Base-by-base conservation (phyloP, 2,888 invertebrate species). In the Vesta saturnalis region DNA sequence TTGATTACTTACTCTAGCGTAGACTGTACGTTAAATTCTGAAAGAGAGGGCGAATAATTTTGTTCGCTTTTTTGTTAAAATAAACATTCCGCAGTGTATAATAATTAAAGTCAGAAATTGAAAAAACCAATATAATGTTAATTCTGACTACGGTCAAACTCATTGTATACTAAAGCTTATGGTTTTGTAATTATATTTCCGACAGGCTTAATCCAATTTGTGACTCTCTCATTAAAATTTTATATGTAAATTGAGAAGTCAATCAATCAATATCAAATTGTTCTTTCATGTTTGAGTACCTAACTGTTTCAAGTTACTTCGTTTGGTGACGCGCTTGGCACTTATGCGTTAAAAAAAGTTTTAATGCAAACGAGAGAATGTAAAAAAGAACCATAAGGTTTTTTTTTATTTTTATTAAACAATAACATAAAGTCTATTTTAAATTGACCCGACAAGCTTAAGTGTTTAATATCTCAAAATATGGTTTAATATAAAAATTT, bases 401-500 rank as follows among this genome's bases (percentile, higher is more conserved):
- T 30, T 30, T 14, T 49, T 52, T 19, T 52, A 52, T 52, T 19
- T 52, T 52, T 19, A 19, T 19, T 52, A 19, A 10, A 52, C 18
- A 52, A 21, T 12, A 52, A 5, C 19, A 19, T 15, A 19, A 52
- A 52, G 18, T 52, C 21, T 21, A 52, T 52, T 52, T 52, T 52
- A 68, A 64, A 56, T 52, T 55, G 60, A 68, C 56, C 59, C 59
- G 57, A 64, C 55, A 57, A 64, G 57, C 68, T 60, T 68, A 68
- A 68, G 64, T 49, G 64, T 64, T 64, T 68, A 68, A 68, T 68
- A 68, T 64, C 64, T 64, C 35, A 68, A 68, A 64, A 68, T 63
- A 68, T 64, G 68, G 68, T 64, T 68, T 68, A 68, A 68, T 68
- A 68, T 68, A 68, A 68, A 68, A 68, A 68, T 68, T 68, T 68